These are phyloP conservation scores for Drosophila macrothrix DNA, from an alignment of 2,888 invertebrate genomes.

Conservation along the genomic window DNA sequence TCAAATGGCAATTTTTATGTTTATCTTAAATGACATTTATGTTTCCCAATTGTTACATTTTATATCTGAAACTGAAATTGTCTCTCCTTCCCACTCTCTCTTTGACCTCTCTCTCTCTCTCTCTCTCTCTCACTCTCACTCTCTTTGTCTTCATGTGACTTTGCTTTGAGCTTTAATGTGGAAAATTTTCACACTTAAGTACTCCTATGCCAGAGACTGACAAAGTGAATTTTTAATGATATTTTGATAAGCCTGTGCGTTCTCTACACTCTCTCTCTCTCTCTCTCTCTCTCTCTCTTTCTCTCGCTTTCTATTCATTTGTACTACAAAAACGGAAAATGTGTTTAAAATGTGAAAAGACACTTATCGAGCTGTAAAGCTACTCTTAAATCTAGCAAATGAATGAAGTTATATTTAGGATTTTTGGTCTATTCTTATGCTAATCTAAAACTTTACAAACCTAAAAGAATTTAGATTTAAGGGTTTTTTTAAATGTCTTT, in stretches of 20 bases:
- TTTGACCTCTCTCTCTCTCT: background rate
- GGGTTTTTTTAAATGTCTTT: constrained; percentile 23
- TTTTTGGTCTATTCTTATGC: background rate
- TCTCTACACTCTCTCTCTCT: constrained; percentile 3
- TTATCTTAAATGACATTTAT: constrained; percentile 79
- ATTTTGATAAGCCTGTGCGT: constrained; percentile 62
- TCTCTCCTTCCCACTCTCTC: background rate
- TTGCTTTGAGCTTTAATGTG: constrained; percentile 15
- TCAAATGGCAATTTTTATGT: constrained; percentile 74
- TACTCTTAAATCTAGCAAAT: background rate
- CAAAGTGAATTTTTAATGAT: constrained; percentile 74
- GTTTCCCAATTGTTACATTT: constrained; percentile 77
- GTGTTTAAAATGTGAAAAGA: constrained; percentile 12
- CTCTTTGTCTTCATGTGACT: constrained; percentile 23
- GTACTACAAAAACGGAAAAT: background rate
- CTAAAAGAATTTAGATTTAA: constrained; percentile 30
- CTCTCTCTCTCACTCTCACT: background rate
- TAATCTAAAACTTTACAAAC: constrained; percentile 1
- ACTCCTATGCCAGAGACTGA: constrained; percentile 14
- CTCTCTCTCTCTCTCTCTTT: too few relatives aligned
- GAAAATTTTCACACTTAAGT: constrained; percentile 2
- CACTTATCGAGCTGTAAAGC: constrained; percentile 5
- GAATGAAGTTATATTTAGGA: background rate
- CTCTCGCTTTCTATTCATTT: too few relatives aligned
- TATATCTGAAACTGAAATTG: constrained; percentile 58